These are phyloP conservation scores for Pissodes strobi DNA, from an alignment of 1,140 invertebrate genomes.

Conservation along the genomic window DNA sequence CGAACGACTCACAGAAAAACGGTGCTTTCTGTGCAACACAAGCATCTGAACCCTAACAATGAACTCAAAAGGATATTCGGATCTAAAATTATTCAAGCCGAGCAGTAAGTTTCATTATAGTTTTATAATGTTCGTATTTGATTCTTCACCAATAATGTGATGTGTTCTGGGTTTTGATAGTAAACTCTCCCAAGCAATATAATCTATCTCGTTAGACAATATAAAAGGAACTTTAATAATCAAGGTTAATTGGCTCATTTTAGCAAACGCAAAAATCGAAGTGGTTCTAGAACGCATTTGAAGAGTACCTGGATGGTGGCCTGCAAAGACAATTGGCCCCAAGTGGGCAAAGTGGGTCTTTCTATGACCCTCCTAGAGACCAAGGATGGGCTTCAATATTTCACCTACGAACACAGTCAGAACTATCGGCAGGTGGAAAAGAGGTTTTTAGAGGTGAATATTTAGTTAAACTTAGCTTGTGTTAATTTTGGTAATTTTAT, in stretches of 20 bases:
- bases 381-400: constrained; percentile 63
- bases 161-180: background rate
- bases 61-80: constrained; percentile 87
- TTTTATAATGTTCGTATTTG: background rate
- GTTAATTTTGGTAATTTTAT: no score
- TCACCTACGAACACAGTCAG: constrained; percentile 78
- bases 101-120: constrained; percentile 60
- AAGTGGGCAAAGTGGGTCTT: constrained; percentile 69
- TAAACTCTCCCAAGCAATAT: background rate
- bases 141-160: background rate
- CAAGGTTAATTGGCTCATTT: no score
- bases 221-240: no score
- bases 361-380: constrained; percentile 71
- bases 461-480: no score
- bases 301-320: constrained; percentile 70
- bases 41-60: constrained; percentile 80
- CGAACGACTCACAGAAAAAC: constrained; percentile 54
- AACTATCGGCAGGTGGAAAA: constrained; percentile 77
- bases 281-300: constrained; percentile 59
- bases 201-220: no score
- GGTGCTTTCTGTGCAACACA: constrained; percentile 68
- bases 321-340: constrained; percentile 70
- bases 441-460: constrained; percentile 64
- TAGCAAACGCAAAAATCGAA: constrained; percentile 64
- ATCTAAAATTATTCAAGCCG: constrained; percentile 72